These are phyloP conservation scores for Spicauda simplicius DNA, from an alignment of 2,888 invertebrate species.

Conservation along the genomic window DNA sequence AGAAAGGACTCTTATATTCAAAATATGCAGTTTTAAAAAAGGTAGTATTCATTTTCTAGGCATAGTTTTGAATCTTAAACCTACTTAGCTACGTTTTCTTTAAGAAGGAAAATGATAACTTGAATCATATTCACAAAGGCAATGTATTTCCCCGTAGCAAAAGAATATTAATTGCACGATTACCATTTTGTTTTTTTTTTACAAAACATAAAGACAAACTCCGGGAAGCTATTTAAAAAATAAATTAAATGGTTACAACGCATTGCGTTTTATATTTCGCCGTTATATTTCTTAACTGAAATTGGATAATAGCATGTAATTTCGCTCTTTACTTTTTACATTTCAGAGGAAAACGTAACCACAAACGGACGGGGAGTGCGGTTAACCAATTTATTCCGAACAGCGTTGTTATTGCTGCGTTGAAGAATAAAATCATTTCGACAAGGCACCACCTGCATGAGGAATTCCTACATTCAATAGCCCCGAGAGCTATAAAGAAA, in stretches of 20 bases:
- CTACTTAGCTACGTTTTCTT: too few species aligned
- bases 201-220: background rate
- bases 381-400: conserved; percentile 36
- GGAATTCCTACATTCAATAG: conserved; percentile 31
- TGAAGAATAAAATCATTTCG: conserved; percentile 32
- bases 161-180: background rate
- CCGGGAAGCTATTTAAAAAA: conserved; percentile 24
- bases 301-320: conserved; percentile 35
- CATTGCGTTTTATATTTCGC: background rate
- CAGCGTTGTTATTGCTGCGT: conserved; percentile 26
- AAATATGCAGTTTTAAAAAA: too few species aligned
- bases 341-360: conserved; percentile 24
- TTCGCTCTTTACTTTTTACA: conserved; percentile 26
- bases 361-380: conserved; percentile 19
- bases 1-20: too few species aligned
- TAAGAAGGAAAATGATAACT: too few species aligned
- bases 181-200: background rate
- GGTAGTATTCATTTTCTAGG: too few species aligned
- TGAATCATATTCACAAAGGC: background rate
- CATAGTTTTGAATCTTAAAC: too few species aligned
- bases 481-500: conserved; percentile 21
- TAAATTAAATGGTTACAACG: background rate
- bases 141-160: background rate
- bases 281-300: conserved; percentile 29
- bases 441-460: conserved; percentile 30